phyloP scores from a whole-genome alignment of 2,888 invertebrate species.

The Heliconius aoede region DNA sequence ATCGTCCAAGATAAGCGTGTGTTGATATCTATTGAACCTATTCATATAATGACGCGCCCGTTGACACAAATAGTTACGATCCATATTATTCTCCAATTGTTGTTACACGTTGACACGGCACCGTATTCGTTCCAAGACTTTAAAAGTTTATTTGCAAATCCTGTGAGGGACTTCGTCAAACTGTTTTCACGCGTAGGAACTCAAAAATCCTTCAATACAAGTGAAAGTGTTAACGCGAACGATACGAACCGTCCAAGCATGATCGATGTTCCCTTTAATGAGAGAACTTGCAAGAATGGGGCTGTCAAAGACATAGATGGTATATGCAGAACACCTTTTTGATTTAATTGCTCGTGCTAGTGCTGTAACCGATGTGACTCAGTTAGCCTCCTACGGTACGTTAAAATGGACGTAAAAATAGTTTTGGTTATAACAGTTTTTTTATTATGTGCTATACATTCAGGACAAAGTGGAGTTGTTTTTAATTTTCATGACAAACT shows the following conservation, averaged over 20 bases:
- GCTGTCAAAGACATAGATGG: slow-evolving; percentile 63
- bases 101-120: slow-evolving; percentile 56
- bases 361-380: slow-evolving; percentile 52
- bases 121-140: slow-evolving; percentile 61
- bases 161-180: slow-evolving; percentile 65
- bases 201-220: slow-evolving; percentile 16
- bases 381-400: slow-evolving; percentile 58
- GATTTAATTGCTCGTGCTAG: slow-evolving; percentile 51
- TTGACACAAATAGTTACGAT: slow-evolving; percentile 66
- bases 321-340: slow-evolving; percentile 70
- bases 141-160: slow-evolving; percentile 69
- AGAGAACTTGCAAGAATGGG: slow-evolving; percentile 55
- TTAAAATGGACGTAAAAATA: slow-evolving; percentile 66
- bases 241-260: slow-evolving; percentile 53
- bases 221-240: slow-evolving; percentile 36
- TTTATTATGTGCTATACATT: slow-evolving; percentile 50
- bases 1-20: slow-evolving; percentile 49
- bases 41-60: slow-evolving; percentile 70
- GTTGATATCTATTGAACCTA: slow-evolving; percentile 63
- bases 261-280: slow-evolving; percentile 71
- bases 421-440: slow-evolving; percentile 56
- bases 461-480: slow-evolving; percentile 51
- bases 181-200: slow-evolving; percentile 42
- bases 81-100: slow-evolving; percentile 62
- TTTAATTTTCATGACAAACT: slow-evolving; percentile 66